These are phyloP conservation scores for Acleris holmiana DNA, from an alignment of 2,888 invertebrate species.

Conservation along the genomic window DNA sequence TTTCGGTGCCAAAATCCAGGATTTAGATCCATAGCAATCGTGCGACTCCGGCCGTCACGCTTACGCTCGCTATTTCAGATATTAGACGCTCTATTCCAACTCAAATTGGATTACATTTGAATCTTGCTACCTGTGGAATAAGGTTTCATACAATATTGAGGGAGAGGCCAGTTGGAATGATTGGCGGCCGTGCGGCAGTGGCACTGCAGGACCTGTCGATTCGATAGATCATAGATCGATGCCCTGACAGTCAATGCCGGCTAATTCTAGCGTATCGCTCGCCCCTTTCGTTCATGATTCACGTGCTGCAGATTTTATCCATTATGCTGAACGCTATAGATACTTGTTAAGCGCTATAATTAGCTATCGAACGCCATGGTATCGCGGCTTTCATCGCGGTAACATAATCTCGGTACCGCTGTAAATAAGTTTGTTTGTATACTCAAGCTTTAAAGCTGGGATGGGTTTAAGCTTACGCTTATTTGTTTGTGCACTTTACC, in stretches of 20 bases:
- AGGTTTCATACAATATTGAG: background rate
- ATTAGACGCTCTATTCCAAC: constrained; percentile 40
- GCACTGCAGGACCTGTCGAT: constrained; percentile 29
- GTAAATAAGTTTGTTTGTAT: constrained; percentile 34
- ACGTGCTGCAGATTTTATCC: constrained; percentile 49
- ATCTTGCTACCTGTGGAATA: constrained; percentile 1
- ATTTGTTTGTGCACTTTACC: constrained; percentile 1
- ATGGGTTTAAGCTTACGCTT: background rate
- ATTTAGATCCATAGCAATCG: constrained; percentile 72
- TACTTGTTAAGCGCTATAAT: constrained; percentile 49
- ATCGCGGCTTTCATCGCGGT: constrained; percentile 38
- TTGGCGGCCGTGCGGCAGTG: background rate
- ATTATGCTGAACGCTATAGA: constrained; percentile 48
- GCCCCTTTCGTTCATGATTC: constrained; percentile 43
- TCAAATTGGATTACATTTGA: background rate
- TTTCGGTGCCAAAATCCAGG: constrained; percentile 83
- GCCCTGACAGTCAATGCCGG: constrained; percentile 53
- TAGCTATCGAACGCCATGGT: constrained; percentile 42
- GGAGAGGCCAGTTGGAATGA: background rate
- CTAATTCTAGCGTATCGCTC: constrained; percentile 42
- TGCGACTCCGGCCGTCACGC: constrained; percentile 63
- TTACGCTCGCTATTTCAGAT: constrained; percentile 53
- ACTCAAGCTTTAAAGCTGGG: constrained; percentile 22
- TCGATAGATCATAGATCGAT: constrained; percentile 54
- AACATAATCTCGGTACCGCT: constrained; percentile 36